Evolutionary conservation across 2,113 vertebrate species (phyloP).

Genomic region (Pterocles orientalis): DNA sequence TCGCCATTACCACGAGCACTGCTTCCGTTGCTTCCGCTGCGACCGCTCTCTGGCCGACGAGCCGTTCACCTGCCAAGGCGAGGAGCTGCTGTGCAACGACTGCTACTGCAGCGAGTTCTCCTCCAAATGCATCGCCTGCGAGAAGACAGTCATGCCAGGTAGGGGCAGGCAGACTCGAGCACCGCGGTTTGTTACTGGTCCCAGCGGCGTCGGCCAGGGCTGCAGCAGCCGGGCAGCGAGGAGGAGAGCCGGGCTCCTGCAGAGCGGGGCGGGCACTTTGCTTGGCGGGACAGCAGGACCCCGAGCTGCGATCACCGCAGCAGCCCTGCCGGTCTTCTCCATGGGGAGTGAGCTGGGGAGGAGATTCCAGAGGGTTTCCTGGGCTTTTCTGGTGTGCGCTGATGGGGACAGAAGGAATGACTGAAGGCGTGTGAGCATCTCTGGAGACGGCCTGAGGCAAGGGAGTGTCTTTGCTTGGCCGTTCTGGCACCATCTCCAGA

Average conservation of each 20-base stretch:
- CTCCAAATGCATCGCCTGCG: constrained; percentile 92
- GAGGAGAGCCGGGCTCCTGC: not conserved
- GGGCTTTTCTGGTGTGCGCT: constrained; percentile 12
- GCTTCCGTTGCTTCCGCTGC: constrained; percentile 96
- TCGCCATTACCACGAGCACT: constrained; percentile 95
- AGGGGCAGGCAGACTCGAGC: not conserved
- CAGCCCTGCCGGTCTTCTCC: not conserved
- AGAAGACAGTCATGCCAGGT: constrained; percentile 98
- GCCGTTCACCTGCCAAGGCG: constrained; percentile 95
- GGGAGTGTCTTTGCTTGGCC: constrained; percentile 14
- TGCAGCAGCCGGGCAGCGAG: not conserved
- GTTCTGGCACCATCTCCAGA: not conserved
- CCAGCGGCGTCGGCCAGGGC: rapidly evolving
- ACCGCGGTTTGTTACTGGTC: not conserved
- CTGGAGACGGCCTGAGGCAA: constrained; percentile 28
- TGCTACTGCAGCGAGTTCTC: constrained; percentile 98
- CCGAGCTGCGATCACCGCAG: not conserved
- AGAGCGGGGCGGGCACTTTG: not conserved
- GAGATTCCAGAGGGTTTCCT: constrained; percentile 11
- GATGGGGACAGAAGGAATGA: not conserved
- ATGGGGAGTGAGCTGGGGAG: not conserved
- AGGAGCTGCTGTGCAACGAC: constrained; percentile 92
- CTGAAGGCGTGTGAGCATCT: not conserved
- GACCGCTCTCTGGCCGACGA: constrained; percentile 93
- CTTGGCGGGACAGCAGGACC: not conserved